phyloP scores from a whole-genome alignment of 2,888 invertebrate genomes.

The Copidosoma aretas region DNA sequence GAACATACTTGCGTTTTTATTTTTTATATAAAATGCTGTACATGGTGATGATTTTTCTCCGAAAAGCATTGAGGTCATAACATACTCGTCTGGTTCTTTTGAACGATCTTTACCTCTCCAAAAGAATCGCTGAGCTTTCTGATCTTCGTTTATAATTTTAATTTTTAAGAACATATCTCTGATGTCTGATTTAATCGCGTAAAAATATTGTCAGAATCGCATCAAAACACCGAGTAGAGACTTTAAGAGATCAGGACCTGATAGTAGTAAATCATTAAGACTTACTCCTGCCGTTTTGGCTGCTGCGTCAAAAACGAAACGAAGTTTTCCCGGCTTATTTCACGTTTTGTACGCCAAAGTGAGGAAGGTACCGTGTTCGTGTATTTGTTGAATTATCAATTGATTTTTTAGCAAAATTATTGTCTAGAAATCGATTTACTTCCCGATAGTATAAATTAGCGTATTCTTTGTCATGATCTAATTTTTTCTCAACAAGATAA shows the following conservation, averaged over 20 bases:
- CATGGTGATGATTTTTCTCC: not conserved
- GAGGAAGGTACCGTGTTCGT: not conserved
- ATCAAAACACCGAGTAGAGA: not conserved
- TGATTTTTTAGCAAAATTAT: not conserved
- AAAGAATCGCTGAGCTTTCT: no score
- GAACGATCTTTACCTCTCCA: not conserved
- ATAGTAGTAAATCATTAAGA: not conserved
- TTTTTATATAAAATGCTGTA: slow-evolving; percentile 45
- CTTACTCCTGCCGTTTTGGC: not conserved
- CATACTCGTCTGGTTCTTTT: not conserved
- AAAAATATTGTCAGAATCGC: not conserved
- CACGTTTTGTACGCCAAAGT: not conserved
- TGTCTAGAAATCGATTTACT: not conserved
- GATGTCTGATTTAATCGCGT: not conserved
- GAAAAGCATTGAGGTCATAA: not conserved
- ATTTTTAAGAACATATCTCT: not conserved
- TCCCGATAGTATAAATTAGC: slow-evolving; percentile 1
- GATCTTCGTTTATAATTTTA: not conserved
- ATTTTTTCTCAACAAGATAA: slow-evolving; percentile 13
- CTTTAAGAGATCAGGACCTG: not conserved
- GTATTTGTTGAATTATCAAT: no score
- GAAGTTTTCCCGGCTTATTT: slow-evolving; percentile 1
- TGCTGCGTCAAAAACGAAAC: slow-evolving; percentile 1
- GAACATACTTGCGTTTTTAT: slow-evolving; percentile 41
- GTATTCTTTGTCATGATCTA: slow-evolving; percentile 11